Evolutionary conservation across 2,888 invertebrate species (phyloP).

Genomic region (Iphiclides podalirius): DNA sequence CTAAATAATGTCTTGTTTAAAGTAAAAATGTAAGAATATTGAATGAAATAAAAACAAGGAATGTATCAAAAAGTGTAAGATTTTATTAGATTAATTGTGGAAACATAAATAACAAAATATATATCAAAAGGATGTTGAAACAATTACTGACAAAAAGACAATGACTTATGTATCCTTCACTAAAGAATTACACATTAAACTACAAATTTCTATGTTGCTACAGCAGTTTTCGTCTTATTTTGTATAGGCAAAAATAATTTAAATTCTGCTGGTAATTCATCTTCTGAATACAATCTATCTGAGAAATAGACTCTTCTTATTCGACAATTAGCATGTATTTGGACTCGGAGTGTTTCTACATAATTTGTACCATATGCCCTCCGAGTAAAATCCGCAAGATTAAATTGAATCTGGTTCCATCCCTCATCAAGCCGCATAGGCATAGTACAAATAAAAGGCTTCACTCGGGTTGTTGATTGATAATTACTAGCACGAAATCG

Average conservation of each 20-base stretch:
- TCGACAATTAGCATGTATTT: slow-evolving; percentile 97
- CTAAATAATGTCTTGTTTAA: too few species aligned
- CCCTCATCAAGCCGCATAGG: slow-evolving; percentile 96
- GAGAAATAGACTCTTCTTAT: slow-evolving; percentile 94
- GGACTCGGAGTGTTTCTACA: slow-evolving; percentile 93
- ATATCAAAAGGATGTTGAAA: neutral
- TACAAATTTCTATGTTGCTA: slow-evolving; percentile 60
- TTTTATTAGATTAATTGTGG: neutral
- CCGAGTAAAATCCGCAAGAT: slow-evolving; percentile 95
- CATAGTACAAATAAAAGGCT: slow-evolving; percentile 99
- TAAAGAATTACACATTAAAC: neutral
- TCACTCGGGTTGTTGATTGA: slow-evolving; percentile 95
- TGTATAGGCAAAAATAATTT: slow-evolving; percentile 97
- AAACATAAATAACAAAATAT: neutral
- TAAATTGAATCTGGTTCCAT: slow-evolving; percentile 98
- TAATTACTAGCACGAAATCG: slow-evolving; percentile 96
- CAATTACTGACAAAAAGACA: neutral
- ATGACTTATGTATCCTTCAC: neutral
- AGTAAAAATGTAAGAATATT: too few species aligned
- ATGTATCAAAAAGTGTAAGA: neutral
- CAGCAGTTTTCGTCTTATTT: slow-evolving; percentile 82
- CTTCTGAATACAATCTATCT: slow-evolving; percentile 95
- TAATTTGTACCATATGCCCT: slow-evolving; percentile 98
- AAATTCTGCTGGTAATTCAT: slow-evolving; percentile 96
- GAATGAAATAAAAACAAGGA: too few species aligned